These are phyloP conservation scores for Phenganax subtilis DNA, from an alignment of 92 coral and sea anemone genomes.

Conservation along the genomic window DNA sequence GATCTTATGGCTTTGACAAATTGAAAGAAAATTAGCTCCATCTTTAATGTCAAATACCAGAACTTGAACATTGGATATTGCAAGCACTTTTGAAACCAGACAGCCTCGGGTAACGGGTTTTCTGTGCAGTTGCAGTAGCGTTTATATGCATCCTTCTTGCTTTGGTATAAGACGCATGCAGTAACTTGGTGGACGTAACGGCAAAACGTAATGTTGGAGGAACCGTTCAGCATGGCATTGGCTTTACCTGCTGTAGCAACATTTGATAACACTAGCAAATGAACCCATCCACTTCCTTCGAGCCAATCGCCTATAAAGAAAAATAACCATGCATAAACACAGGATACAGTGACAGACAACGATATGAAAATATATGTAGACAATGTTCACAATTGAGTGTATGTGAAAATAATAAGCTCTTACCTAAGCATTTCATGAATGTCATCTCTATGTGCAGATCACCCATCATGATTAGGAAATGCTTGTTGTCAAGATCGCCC, in stretches of 20 bases:
- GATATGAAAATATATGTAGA: background rate
- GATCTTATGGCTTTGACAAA: slow-evolving; percentile 43
- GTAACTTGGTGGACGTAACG: slow-evolving; percentile 25
- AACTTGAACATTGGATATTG: slow-evolving; percentile 50
- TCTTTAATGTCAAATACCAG: slow-evolving; percentile 44
- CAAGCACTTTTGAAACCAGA: background rate
- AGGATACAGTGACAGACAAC: background rate
- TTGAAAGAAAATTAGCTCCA: slow-evolving; percentile 49
- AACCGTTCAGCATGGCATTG: slow-evolving; percentile 24
- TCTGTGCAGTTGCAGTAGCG: slow-evolving; percentile 14
- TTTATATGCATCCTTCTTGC: slow-evolving; percentile 22
- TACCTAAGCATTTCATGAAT: slow-evolving; percentile 25
- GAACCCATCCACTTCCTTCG: slow-evolving; percentile 26
- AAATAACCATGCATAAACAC: background rate
- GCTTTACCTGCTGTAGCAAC: slow-evolving; percentile 24
- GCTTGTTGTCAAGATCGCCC: slow-evolving; percentile 14
- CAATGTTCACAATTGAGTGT: background rate
- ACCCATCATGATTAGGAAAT: slow-evolving; percentile 26
- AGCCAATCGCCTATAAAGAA: slow-evolving; percentile 24
- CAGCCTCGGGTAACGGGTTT: slow-evolving; percentile 23
- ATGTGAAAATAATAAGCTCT: slow-evolving; percentile 4
- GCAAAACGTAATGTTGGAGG: slow-evolving; percentile 29
- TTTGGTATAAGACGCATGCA: slow-evolving; percentile 24
- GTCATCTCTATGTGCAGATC: slow-evolving; percentile 31
- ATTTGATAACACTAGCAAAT: slow-evolving; percentile 20